Conservation (phyloP, 2,888 invertebrate species). For the Diarsia dahlii region DNA sequence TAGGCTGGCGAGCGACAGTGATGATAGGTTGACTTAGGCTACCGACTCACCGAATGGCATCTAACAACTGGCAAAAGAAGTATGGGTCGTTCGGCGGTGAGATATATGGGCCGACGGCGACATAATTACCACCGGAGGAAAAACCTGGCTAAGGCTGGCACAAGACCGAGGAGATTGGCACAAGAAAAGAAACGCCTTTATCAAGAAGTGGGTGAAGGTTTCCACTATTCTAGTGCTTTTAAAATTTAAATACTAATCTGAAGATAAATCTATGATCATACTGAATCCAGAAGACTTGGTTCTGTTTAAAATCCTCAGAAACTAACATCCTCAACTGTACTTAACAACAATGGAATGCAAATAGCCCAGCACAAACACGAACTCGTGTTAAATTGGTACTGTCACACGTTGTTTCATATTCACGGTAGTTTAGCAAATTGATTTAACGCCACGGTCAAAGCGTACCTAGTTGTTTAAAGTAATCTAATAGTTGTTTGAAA, state of each 20-base stretch:
- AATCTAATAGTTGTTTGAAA: conserved; percentile 36
- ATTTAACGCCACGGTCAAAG: conserved; percentile 43
- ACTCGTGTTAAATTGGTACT: conserved; percentile 36
- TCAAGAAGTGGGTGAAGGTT: not conserved
- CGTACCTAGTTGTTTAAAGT: conserved; percentile 20
- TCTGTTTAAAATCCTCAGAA: not conserved
- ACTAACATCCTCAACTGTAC: not conserved
- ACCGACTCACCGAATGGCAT: too few species aligned
- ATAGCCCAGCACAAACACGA: conserved; percentile 17
- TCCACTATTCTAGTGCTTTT: not conserved
- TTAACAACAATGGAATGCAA: conserved; percentile 1
- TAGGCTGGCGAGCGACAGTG: too few species aligned
- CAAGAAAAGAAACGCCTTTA: too few species aligned
- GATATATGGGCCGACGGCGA: too few species aligned
- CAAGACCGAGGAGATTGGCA: too few species aligned
- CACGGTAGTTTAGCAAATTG: conserved; percentile 49
- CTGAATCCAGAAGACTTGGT: not conserved
- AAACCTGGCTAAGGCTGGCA: too few species aligned
- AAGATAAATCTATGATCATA: not conserved
- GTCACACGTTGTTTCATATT: conserved; percentile 47
- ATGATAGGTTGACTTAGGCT: too few species aligned
- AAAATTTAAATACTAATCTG: not conserved
- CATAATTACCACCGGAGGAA: too few species aligned
- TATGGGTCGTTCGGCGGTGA: too few species aligned
- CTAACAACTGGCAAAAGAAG: too few species aligned